Base-by-base conservation (phyloP, 2,797 vertebrate species). In the Neosilurus hyrtlii region DNA sequence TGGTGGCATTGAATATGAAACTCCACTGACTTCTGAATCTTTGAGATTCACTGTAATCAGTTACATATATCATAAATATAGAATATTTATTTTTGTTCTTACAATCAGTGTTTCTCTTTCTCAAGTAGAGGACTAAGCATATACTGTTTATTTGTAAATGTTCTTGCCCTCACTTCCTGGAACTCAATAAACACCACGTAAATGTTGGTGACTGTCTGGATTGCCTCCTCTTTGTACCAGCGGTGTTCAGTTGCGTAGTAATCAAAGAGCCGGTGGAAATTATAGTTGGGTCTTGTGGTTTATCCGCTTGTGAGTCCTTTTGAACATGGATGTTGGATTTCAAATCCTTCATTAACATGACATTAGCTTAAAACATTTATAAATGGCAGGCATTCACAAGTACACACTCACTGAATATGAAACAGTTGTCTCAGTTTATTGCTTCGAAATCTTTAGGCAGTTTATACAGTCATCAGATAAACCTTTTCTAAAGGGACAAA, bases 1-100 rank as follows among this genome's bases (percentile, higher is more conserved):
- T 85, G 81, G 88, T 83, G 84, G 80, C 87, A 83, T 86, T 85
- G 85, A 78, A 83, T 83, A 83, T 65, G 76, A 81, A 86, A 83
- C 61, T 83, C 81, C 85, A 85, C 81, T 83, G 85, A 87, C 82
- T 78, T 84, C 85, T 83, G 79, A 83, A 84, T 86, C 85, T 79
- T 87, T 85, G 66, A 82, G 84, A 85, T 86, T 83, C 76, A 52
- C 83, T 57, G 30, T 87, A 90, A 85, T 89, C 87, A 84, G 89
- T 87, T 92, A 90, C 90, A 88, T 91, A 91, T 89, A 84, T 91
- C 90, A 79, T 88, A 86, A 88, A 89, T 89, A 89, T 81, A 87
- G 86, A 88, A 88, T 89, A 89, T 89, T 89, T 89, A 89, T 89
- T 89, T 89, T 89, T 87, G 83, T 88, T 89, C 85, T 86, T 85